A percentile compares a stretch with the other conserved stretches of the same genome.
Conservation (phyloP, 2,888 invertebrate genomes). For the Carabus problematicus region DNA sequence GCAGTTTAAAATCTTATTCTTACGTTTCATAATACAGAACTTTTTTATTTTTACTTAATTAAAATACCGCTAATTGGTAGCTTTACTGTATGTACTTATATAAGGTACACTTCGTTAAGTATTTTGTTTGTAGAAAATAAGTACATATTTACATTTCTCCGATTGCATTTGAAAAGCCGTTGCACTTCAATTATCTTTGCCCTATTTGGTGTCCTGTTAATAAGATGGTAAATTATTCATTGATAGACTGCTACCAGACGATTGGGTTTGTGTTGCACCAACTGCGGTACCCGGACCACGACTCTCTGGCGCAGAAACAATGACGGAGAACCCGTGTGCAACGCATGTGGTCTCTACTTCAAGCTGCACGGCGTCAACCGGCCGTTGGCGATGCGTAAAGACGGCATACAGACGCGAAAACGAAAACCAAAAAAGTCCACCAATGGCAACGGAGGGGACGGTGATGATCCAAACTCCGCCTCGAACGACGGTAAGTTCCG, state of each 20-base stretch:
- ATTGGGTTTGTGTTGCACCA: constrained; percentile 91
- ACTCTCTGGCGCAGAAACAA: constrained; percentile 98
- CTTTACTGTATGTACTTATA: too few species aligned
- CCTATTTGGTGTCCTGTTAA: too few species aligned
- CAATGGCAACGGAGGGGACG: constrained; percentile 62
- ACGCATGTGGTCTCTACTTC: constrained; percentile 96
- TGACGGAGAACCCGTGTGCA: constrained; percentile 98
- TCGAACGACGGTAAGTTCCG: constrained; percentile 54
- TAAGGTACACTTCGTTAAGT: too few species aligned
- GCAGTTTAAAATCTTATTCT: too few species aligned
- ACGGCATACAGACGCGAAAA: constrained; percentile 95
- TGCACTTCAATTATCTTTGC: too few species aligned
- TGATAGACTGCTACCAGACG: constrained; percentile 84
- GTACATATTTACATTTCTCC: too few species aligned
- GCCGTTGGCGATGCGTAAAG: constrained; percentile 94
- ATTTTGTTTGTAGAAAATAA: too few species aligned
- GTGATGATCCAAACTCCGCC: constrained; percentile 54
- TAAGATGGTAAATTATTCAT: constrained; percentile 52
- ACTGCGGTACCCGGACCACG: constrained; percentile 96
- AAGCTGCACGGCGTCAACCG: constrained; percentile 94
- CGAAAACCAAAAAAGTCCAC: constrained; percentile 86
- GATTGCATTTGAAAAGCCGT: too few species aligned
- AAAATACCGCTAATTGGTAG: too few species aligned
- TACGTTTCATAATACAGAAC: too few species aligned
- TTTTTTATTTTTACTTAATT: too few species aligned